Evolutionary conservation across 2,888 invertebrate species (phyloP), one percentile per base, ranked within the genome.

Genomic region (Disparrhopalites patrizii): DNA sequence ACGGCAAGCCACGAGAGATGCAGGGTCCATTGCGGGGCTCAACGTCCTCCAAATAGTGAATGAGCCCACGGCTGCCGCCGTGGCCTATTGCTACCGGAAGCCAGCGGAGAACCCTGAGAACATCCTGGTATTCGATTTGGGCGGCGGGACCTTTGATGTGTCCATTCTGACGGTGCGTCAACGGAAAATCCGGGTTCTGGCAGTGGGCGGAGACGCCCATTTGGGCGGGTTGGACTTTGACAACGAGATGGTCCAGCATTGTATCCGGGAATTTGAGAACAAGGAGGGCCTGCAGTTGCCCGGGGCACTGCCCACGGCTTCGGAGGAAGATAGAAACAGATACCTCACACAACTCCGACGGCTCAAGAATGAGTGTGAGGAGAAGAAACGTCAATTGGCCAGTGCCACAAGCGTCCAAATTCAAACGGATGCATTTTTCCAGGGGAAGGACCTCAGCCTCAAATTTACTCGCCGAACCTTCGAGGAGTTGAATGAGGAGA

Each of bases 1-100:
- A n/a, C n/a, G 86, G 36, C 85, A 86, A 77, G 86, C 93, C 2
- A 87, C 87, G 23, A 87, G 86, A 77, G 93, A 94, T 80, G 91
- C 93, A 8, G 93, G 93, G 1, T 82, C 82, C 13, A 89, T 81
- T 77, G 88, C 93, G 23, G 93, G 90, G 0, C 79, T 95, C 27
- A 92, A 93, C 79, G 92, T 95, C 2, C 81, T 93, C 47, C 84
- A 93, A 75, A 93, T 94, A 68, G 90, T 93, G 73, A 92, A 93
- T 78, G 93, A 94, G 78, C 93, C 93, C 10, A 94, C 93, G 2
- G 90, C 90, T 0, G 92, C 91, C n/a, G 91, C 91, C 43, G 57
- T 68, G 23, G 67, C 66, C 0, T 68, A 70, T 40, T 40, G 51
- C 7, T 31, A 64, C 1, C 36, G 65, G 18, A 30, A 1, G 62